Conservation (phyloP, 2,113 vertebrate genomes). For the Anas platyrhynchos region DNA sequence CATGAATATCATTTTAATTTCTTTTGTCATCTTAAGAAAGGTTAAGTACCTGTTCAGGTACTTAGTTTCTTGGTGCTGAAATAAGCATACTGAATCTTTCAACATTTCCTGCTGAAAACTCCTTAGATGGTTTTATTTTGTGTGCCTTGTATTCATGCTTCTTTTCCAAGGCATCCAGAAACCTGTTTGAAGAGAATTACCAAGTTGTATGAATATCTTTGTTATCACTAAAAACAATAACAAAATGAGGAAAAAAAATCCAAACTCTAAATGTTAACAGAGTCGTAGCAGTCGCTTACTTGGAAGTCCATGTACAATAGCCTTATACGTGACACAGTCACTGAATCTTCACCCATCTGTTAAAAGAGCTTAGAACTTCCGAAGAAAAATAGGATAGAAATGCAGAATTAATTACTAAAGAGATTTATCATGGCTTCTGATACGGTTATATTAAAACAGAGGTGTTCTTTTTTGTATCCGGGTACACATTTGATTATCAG, state of each 20-base stretch:
- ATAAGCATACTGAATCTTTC: not conserved
- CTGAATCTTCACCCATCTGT: not conserved
- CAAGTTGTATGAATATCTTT: not conserved
- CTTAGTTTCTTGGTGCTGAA: not conserved
- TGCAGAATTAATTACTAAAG: not conserved
- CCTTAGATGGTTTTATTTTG: constrained; percentile 35
- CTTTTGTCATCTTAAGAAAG: no score
- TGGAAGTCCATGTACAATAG: not conserved
- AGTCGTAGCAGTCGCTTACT: not conserved
- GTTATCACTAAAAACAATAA: not conserved
- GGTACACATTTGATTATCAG: not conserved
- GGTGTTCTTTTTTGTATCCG: not conserved
- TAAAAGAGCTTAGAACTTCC: not conserved
- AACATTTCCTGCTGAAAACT: constrained; percentile 23
- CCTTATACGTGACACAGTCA: not conserved
- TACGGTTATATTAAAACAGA: not conserved
- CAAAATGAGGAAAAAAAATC: not conserved
- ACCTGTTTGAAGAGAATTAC: not conserved
- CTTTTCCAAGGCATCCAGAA: not conserved
- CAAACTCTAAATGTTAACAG: not conserved
- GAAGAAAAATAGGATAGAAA: not conserved
- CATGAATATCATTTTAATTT: not conserved
- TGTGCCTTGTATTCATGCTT: not conserved
- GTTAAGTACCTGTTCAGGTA: no score
- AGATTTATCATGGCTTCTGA: not conserved